Base-by-base conservation (phyloP, 1,140 invertebrate species). In the Drosophila insularis region DNA sequence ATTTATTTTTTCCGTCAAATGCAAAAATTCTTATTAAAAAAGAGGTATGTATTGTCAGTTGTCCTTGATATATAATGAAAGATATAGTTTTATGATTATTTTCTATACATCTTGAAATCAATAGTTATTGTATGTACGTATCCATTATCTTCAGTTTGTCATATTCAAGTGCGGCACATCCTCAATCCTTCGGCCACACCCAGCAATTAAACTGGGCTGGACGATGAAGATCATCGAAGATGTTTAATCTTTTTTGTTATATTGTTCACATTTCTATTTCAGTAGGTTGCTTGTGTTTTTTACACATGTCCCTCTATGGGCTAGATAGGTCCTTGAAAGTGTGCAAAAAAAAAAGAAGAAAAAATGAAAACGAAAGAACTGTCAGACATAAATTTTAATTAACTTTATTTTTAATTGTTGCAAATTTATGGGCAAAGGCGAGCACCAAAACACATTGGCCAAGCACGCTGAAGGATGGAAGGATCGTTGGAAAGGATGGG, bases 371-470 rank as follows among this genome's bases (percentile, higher is more conserved):
- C 27, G 4, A 50, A 11, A 8, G 17, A 90, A 82, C 79, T 90
- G 87, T 90, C 81, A 80, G 79, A 87, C 87, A 90, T 90, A 90
- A 90, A 90, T 90, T 90, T 90, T 90, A 90, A 90, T 90, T 90
- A 90, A 90, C 81, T 82, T 82, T 86, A 71, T 80, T 90, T 90
- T 90, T 90, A 90, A 90, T 90, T 90, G 87, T 82, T 77, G 80
- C 82, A 82, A 90, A 90, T 90, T 90, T 90, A 90, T 80, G 81
- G 68, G 75, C 74, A 70, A 70, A 64, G 77, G 80, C 73, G 65
- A 71, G 69, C 39, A 55, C 59, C 65, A 67, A 63, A 40, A 40
- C 32, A 70, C 74, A 71, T 62, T 35, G 46, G 46, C 14, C 21
- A n/a, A 54, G 60, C 31, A 67, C 8, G 17, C 27, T 13, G 14